Evolutionary conservation across 2,888 invertebrate genomes (phyloP).

Genomic region (Leucoptera coffeella): DNA sequence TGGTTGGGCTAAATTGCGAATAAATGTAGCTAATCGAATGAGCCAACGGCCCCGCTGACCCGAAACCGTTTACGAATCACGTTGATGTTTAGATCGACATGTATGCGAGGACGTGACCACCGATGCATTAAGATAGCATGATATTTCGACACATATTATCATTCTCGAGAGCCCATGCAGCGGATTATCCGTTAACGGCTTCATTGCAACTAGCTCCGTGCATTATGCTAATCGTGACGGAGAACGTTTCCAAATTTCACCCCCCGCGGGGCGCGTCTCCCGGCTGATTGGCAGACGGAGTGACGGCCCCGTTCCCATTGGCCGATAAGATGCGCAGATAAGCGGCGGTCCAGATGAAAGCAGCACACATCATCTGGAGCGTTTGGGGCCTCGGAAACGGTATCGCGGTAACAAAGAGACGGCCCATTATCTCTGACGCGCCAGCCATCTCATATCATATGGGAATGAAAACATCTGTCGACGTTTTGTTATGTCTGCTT

Average conservation of each 20-base stretch:
- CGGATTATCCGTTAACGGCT: conserved; percentile 17
- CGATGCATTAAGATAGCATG: conserved; percentile 35
- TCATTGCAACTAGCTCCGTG: conserved; percentile 18
- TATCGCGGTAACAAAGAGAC: conserved; percentile 23
- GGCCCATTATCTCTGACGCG: conserved; percentile 17
- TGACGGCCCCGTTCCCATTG: conserved; percentile 49
- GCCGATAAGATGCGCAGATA: conserved; percentile 50
- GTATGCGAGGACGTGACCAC: conserved; percentile 18
- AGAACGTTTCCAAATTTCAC: conserved; percentile 15
- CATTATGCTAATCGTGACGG: conserved; percentile 27
- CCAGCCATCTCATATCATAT: conserved; percentile 28
- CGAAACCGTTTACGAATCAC: too few relatives aligned
- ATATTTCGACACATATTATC: conserved; percentile 24
- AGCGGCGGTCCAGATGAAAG: conserved; percentile 39
- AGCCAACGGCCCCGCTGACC: too few relatives aligned
- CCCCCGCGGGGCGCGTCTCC: conserved; percentile 37
- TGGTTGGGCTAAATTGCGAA: too few relatives aligned
- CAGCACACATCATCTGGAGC: conserved; percentile 32
- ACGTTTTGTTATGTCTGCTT: conserved; percentile 24
- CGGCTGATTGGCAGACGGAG: conserved; percentile 47
- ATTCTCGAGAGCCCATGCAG: background rate
- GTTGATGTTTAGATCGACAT: too few relatives aligned
- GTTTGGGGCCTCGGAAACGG: conserved; percentile 34
- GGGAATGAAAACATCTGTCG: conserved; percentile 45
- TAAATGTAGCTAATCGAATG: too few relatives aligned